Base-by-base conservation (phyloP, 2,113 vertebrate genomes). In the Paratilapia polleni region DNA sequence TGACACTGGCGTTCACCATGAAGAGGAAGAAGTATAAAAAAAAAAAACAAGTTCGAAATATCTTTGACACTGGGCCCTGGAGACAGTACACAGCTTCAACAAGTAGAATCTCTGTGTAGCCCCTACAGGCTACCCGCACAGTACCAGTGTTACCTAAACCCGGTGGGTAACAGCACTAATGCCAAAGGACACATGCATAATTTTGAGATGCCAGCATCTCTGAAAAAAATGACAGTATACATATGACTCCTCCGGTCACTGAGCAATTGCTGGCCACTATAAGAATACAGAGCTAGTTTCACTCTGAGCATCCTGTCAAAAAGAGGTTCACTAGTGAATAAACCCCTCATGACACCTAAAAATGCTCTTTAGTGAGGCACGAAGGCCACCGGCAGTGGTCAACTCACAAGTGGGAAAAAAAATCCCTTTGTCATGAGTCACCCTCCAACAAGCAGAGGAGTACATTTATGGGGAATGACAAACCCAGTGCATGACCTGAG, bases 401-500 rank as follows among this genome's bases (percentile, higher is more conserved):
- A 11, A 63, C 81, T 83, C 73, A 54, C 64, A 56, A 77, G 59
- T 20, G 22, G 58, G 19, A 36, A 63, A 82, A 74, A 88, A 80
- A 88, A 81, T 73, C 81, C 62, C 83, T 88, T 86, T 90, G 62
- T 83, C 57, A 74, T 78, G 70, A 81, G 66, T 89, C 88, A 80
- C 66, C 83, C 61, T 74, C 64, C 41, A 68, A 34, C 70, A 19
- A 81, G 75, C 63, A 20, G 62, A 70, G 13, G 76, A 82, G 57
- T 78, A 70, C 74, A 49, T 89, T 92, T 88, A 88, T 61, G 31
- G 22, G 36, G 47, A 52, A 87, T 70, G 93, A 92, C 88, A 77
- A 89, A 86, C 66, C 15, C 15, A 64, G 85, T 76, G 60, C 43
- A 20, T 19, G 84, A 87, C 86, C 88, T 6, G 63, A 82, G 66